These are phyloP conservation scores for Epinephelus fuscoguttatus DNA, from an alignment of 2,113 vertebrate species.

Conservation along the genomic window DNA sequence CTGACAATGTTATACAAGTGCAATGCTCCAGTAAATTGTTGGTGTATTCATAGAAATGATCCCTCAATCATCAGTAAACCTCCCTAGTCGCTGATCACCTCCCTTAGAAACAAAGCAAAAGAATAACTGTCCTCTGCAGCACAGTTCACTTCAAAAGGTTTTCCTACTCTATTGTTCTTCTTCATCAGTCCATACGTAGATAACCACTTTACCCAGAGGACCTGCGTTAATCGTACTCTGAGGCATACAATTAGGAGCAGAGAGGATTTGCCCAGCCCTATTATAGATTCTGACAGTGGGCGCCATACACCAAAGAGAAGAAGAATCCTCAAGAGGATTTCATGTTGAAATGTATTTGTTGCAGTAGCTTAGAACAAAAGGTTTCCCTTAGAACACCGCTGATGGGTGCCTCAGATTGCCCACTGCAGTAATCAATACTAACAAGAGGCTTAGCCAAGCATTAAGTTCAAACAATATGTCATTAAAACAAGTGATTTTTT, in stretches of 20 bases:
- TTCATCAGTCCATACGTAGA: constrained; percentile 5
- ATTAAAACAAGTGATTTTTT: not conserved
- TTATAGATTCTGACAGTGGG: constrained; percentile 1
- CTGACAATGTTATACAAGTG: not conserved
- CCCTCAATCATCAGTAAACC: not conserved
- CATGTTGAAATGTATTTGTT: not conserved
- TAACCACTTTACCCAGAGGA: constrained; percentile 3
- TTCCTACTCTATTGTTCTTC: not conserved
- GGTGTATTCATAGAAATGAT: no score
- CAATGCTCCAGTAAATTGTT: no score
- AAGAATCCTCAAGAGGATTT: not conserved
- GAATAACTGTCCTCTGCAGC: not conserved
- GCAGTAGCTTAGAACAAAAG: not conserved
- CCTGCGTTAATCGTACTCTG: constrained; percentile 4
- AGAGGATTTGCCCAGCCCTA: constrained; percentile 3
- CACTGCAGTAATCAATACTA: not conserved
- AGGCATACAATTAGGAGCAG: constrained; percentile 25
- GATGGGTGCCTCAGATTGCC: not conserved
- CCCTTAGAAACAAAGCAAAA: not conserved
- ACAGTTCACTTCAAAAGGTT: not conserved
- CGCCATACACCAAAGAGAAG: constrained; percentile 2
- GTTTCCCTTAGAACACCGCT: not conserved
- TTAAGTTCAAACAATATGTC: not conserved
- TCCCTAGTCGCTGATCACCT: not conserved
- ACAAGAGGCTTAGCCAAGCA: not conserved